These are phyloP conservation scores for Tetramorium simillimum DNA, from an alignment of 1,140 invertebrate species.

Conservation along the genomic window DNA sequence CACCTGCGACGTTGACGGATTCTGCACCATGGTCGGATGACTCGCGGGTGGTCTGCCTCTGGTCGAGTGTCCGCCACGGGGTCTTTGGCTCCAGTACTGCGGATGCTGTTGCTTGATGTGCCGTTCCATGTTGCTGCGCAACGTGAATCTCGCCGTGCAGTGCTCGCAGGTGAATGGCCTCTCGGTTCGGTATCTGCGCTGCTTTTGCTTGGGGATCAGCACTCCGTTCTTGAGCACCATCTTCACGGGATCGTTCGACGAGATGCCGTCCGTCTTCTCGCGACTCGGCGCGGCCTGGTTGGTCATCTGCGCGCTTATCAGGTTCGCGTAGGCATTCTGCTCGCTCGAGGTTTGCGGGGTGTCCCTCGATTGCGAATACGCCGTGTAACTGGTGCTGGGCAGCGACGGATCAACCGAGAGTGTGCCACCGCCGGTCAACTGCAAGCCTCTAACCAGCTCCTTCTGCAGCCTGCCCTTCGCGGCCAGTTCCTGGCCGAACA, in stretches of 20 bases:
- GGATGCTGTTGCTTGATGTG: constrained; percentile 98
- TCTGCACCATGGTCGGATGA: constrained; percentile 74
- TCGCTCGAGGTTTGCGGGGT: constrained; percentile 66
- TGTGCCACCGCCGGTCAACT: constrained; percentile 89
- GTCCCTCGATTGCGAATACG: constrained; percentile 69
- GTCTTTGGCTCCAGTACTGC: constrained; percentile 92
- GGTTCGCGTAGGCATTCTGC: constrained; percentile 70
- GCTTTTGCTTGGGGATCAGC: constrained; percentile 95
- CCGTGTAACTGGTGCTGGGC: constrained; percentile 71
- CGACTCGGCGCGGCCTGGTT: constrained; percentile 73
- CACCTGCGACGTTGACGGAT: constrained; percentile 59
- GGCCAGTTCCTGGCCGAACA: constrained; percentile 87
- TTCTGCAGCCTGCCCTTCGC: constrained; percentile 89
- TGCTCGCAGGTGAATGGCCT: constrained; percentile 95
- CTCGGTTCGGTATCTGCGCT: constrained; percentile 95
- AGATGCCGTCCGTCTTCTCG: constrained; percentile 42
- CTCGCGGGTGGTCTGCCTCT: constrained; percentile 84
- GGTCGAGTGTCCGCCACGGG: constrained; percentile 86
- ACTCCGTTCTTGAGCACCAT: constrained; percentile 96
- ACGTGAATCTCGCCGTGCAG: constrained; percentile 94
- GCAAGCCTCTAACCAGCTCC: constrained; percentile 88
- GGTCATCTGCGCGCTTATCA: constrained; percentile 69
- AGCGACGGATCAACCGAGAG: constrained; percentile 86
- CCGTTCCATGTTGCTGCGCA: constrained; percentile 96
- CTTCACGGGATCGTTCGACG: constrained; percentile 89